phyloP scores from a whole-genome alignment of 2,888 invertebrate species.

The Eledona agricola region DNA sequence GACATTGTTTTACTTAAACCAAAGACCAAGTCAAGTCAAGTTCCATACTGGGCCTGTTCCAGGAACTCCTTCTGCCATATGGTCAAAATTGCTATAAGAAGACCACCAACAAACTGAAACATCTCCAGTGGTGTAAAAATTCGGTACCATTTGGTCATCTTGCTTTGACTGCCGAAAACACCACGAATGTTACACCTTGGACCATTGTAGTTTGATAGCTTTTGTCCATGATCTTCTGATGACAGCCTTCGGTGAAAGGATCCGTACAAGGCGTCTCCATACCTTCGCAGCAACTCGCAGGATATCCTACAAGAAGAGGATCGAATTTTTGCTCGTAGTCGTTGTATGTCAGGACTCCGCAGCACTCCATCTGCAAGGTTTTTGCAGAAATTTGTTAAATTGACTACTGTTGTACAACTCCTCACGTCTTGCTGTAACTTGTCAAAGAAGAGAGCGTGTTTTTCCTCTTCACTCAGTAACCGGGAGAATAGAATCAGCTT shows the following conservation, averaged over 20 bases:
- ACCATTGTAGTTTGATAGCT: not conserved
- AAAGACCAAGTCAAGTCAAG: too few species aligned
- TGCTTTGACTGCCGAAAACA: slow-evolving; percentile 4
- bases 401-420: too few species aligned
- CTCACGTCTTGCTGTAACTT: not conserved
- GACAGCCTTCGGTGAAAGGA: slow-evolving; percentile 7
- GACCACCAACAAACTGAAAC: too few species aligned
- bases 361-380: too few species aligned
- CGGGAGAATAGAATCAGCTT: not conserved
- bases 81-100: too few species aligned
- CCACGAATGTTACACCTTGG: slow-evolving; percentile 3
- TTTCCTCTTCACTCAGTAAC: not conserved
- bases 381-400: too few species aligned
- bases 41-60: too few species aligned
- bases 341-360: slow-evolving; percentile 8
- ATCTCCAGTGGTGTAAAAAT: too few species aligned
- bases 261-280: not conserved
- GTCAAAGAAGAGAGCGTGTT: not conserved
- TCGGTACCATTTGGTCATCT: too few species aligned
- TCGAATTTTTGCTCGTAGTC: slow-evolving; percentile 25
- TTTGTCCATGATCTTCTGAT: not conserved
- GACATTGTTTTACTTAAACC: too few species aligned
- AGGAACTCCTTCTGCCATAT: too few species aligned
- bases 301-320: slow-evolving; percentile 13
- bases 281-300: slow-evolving; percentile 13